Conservation (phyloP, 2,888 invertebrate genomes). For the Nomada flava region DNA sequence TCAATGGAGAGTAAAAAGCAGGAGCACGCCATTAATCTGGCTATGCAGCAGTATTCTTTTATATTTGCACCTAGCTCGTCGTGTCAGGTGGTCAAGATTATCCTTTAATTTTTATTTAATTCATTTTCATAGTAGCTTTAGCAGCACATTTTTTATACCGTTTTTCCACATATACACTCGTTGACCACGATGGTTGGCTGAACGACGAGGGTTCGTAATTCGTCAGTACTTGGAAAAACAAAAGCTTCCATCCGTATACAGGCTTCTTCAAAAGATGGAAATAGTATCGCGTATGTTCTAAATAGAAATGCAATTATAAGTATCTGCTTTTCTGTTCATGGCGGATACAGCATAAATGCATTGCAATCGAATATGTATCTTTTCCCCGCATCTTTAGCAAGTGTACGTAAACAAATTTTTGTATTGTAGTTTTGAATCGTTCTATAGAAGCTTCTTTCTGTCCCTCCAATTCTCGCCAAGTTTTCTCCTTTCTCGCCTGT, state of each 20-base stretch:
- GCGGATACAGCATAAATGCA: no score
- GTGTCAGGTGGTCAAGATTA: neutral
- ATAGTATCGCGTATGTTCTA: no score
- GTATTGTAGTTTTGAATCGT: neutral
- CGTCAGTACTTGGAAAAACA: slow-evolving; percentile 15
- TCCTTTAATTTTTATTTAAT: neutral
- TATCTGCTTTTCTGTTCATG: no score
- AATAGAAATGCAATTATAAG: no score
- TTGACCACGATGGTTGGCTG: slow-evolving; percentile 26
- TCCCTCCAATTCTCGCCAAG: slow-evolving; percentile 39
- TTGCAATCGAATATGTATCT: no score
- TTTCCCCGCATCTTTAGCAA: no score
- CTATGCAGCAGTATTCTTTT: neutral
- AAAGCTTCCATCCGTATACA: slow-evolving; percentile 20
- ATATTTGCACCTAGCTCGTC: neutral
- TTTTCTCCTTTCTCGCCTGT: slow-evolving; percentile 23
- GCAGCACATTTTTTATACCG: neutral
- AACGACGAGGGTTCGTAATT: slow-evolving; percentile 9
- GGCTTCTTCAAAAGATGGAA: neutral
- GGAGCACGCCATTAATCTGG: neutral
- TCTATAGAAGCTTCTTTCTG: slow-evolving; percentile 17
- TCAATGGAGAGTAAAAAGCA: neutral
- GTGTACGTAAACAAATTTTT: no score
- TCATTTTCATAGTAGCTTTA: slow-evolving; percentile 27
- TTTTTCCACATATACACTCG: neutral